Percentiles rank a stretch among this genome's conserved stretches.
phyloP scores from a whole-genome alignment of 2,888 invertebrate species.

The Eupsilia transversa region DNA sequence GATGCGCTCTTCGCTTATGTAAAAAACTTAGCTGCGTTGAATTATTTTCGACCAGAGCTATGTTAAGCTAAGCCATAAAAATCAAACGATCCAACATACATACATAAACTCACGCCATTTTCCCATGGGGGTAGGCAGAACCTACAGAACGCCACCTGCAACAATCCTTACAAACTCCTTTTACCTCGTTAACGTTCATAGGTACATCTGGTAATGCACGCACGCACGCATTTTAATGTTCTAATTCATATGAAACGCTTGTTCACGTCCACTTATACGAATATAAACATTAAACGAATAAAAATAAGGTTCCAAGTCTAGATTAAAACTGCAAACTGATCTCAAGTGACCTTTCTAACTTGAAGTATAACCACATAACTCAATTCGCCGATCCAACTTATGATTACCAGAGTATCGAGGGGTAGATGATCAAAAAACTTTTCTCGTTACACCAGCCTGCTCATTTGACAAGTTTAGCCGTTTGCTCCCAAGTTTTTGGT shows the following conservation, averaged over 20 bases:
- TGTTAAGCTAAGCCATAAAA: background rate
- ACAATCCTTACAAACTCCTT: background rate
- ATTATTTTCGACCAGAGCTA: background rate
- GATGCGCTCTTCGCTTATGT: background rate
- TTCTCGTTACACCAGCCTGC: slow-evolving; percentile 82
- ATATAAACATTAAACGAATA: background rate
- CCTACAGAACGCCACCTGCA: background rate
- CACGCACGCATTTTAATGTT: background rate
- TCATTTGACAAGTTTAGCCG: slow-evolving; percentile 83
- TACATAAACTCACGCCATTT: background rate
- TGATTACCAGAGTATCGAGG: slow-evolving; percentile 73
- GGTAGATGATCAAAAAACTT: slow-evolving; percentile 83
- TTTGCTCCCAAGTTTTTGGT: slow-evolving; percentile 70
- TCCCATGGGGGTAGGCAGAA: background rate
- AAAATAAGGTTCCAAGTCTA: slow-evolving; percentile 32
- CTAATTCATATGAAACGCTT: background rate
- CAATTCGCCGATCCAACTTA: slow-evolving; percentile 78
- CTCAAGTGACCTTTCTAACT: slow-evolving; percentile 52
- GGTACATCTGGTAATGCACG: no score
- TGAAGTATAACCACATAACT: slow-evolving; percentile 67
- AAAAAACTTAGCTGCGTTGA: background rate
- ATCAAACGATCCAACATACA: background rate
- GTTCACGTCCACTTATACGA: background rate
- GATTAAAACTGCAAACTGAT: slow-evolving; percentile 52
- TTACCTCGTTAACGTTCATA: no score